Percentiles rank a stretch among this genome's conserved stretches.
Evolutionary conservation across 2,113 vertebrate genomes (phyloP).

Genomic region (Ginglymostoma cirratum): DNA sequence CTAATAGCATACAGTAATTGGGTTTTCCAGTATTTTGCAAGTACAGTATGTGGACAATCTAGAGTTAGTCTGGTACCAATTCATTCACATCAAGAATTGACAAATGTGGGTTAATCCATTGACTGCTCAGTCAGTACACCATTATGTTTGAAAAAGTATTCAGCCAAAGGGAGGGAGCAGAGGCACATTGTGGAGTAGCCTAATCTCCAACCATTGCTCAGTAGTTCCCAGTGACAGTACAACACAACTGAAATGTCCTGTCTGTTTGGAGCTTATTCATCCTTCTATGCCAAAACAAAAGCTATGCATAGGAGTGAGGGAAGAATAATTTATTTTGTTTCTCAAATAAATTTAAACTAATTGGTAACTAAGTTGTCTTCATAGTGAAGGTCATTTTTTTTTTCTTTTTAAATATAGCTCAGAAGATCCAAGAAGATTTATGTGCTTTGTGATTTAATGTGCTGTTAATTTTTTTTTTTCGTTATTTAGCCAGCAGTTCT

Average conservation of each 20-base stretch:
- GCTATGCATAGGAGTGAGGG: neutral
- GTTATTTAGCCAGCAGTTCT: constrained; percentile 61
- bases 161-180: neutral
- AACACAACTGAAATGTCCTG: neutral
- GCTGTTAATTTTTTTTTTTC: neutral
- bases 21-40: neutral
- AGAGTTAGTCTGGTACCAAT: neutral
- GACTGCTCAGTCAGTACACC: neutral
- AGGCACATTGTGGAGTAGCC: neutral
- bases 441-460: neutral
- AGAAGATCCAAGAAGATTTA: neutral
- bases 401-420: neutral
- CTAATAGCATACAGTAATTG: neutral
- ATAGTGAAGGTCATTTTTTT: no score
- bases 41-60: neutral
- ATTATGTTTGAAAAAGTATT: neutral
- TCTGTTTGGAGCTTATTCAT: neutral
- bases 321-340: neutral
- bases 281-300: neutral
- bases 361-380: neutral
- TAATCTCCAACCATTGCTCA: neutral
- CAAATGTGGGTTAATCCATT: neutral
- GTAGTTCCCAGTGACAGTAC: neutral
- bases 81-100: neutral
- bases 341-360: neutral